Conservation (phyloP, 2,888 invertebrate species). For the Drosophila glabriapex region DNA sequence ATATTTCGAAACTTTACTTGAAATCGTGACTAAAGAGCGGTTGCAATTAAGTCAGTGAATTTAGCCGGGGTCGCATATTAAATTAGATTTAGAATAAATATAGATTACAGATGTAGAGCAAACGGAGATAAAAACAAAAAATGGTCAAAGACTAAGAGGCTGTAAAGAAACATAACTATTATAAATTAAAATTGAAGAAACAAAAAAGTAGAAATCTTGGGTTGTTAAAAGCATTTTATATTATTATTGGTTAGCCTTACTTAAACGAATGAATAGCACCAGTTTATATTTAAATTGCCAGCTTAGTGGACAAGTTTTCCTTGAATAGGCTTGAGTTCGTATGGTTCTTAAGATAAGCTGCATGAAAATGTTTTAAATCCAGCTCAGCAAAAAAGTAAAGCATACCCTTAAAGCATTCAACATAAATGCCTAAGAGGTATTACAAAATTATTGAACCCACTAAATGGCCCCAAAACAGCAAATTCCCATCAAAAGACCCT, state of each 20-base stretch:
- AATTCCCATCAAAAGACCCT: constrained; percentile 18
- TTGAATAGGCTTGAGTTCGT: not conserved
- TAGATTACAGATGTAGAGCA: not conserved
- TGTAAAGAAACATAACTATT: no score
- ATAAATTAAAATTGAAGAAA: not conserved
- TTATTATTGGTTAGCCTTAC: no score
- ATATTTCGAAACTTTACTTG: not conserved
- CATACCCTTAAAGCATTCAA: not conserved
- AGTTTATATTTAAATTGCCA: not conserved
- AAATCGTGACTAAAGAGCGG: not conserved
- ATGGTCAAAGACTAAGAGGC: no score
- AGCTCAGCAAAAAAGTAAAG: not conserved
- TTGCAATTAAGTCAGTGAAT: not conserved
- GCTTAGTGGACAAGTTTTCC: not conserved
- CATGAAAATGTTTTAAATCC: not conserved
- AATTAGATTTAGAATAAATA: not conserved
- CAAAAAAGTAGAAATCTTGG: not conserved
- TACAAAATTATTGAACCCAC: constrained; percentile 59
- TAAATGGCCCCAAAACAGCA: constrained; percentile 46
- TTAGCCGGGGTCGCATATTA: not conserved
- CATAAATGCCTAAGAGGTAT: not conserved
- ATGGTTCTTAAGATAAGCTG: not conserved
- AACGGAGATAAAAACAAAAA: not conserved
- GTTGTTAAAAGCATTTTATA: not conserved
- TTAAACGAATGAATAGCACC: no score